phyloP scores from a whole-genome alignment of 2,113 vertebrate species.

The Saccopteryx leptura region DNA sequence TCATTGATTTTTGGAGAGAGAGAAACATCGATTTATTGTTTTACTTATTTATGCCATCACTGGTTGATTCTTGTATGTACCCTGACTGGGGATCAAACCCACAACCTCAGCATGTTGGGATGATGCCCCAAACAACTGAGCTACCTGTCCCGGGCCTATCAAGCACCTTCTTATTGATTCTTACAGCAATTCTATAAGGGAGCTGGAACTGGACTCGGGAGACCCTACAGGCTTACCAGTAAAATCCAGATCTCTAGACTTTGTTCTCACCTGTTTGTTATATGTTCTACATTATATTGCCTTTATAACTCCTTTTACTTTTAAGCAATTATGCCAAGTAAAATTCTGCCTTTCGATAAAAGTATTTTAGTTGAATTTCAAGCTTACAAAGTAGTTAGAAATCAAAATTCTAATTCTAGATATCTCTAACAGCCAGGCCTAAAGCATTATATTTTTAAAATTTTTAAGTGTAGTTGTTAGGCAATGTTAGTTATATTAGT shows the following conservation, averaged over 20 bases:
- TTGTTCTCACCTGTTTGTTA: background rate
- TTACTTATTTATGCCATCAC: no score
- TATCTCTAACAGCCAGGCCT: background rate
- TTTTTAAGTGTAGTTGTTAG: background rate
- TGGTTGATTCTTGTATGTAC: no score
- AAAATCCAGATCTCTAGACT: slow-evolving; percentile 20
- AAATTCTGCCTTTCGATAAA: background rate
- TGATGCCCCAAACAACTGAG: no score
- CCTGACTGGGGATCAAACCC: no score
- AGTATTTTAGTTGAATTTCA: slow-evolving; percentile 37
- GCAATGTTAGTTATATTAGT: background rate
- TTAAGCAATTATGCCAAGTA: background rate
- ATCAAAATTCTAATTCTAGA: slow-evolving; percentile 4
- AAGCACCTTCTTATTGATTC: background rate
- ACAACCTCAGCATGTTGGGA: no score
- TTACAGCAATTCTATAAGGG: background rate
- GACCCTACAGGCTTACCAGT: background rate
- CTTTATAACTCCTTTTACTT: slow-evolving; percentile 32
- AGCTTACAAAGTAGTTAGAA: slow-evolving; percentile 2
- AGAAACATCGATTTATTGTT: background rate
- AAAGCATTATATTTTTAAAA: background rate
- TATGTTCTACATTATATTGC: background rate
- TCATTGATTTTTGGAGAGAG: no score
- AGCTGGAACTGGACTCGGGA: background rate
- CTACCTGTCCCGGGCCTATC: background rate